Evolutionary conservation across 2,113 vertebrate species (phyloP).

Genomic region (Atherinomorus stipes): DNA sequence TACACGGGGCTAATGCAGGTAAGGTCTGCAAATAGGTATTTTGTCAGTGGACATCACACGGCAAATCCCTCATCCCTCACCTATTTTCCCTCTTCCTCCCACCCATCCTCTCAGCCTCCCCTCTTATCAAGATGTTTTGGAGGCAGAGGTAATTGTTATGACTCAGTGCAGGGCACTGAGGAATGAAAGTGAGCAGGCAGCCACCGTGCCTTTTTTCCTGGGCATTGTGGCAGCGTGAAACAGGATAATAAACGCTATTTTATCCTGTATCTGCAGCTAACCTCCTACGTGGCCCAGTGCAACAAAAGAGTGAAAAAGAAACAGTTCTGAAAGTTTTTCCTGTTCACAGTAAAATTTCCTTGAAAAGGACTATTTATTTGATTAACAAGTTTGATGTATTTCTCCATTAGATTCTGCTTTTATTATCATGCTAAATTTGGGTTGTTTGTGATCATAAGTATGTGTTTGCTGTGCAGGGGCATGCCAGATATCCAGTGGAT

Average conservation of each 20-base stretch:
- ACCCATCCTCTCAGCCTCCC: constrained; percentile 27
- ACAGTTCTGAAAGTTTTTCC: constrained; percentile 33
- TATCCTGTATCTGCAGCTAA: constrained; percentile 82
- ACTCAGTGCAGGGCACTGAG: constrained; percentile 85
- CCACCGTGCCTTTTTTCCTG: constrained; percentile 74
- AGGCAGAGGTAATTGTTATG: constrained; percentile 89
- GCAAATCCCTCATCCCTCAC: constrained; percentile 18
- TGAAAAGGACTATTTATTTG: constrained; percentile 10
- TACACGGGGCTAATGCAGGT: not conserved
- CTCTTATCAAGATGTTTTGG: constrained; percentile 90
- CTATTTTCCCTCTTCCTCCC: constrained; percentile 36
- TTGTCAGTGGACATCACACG: constrained; percentile 7
- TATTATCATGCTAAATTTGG: constrained; percentile 15
- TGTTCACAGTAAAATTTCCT: constrained; percentile 19
- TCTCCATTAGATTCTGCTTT: constrained; percentile 10
- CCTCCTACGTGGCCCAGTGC: constrained; percentile 47
- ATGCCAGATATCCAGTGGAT: constrained; percentile 98
- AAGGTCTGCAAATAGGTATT: not conserved
- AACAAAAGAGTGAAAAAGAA: constrained; percentile 22
- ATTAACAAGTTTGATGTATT: constrained; percentile 2
- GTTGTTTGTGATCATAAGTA: constrained; percentile 7
- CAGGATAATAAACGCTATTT: constrained; percentile 94
- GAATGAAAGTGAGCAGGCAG: constrained; percentile 80
- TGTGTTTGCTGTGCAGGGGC: constrained; percentile 82
- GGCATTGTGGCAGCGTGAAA: constrained; percentile 88